These are phyloP conservation scores for Chionodraco myersi DNA, from an alignment of 2,113 vertebrate species.

Conservation along the genomic window DNA sequence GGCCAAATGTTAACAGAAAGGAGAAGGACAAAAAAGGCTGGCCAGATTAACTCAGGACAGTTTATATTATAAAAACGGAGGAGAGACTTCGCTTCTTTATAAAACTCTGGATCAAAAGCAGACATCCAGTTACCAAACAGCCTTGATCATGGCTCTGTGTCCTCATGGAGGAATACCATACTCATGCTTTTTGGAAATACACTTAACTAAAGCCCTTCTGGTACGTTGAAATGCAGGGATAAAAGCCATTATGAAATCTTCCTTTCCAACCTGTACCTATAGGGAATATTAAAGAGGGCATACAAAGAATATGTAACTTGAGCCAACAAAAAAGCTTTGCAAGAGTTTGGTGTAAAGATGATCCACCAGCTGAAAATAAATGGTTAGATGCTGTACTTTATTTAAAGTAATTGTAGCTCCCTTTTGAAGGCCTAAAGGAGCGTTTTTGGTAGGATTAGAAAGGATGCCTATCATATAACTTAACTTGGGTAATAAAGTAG, in stretches of 20 bases:
- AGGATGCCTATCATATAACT: neutral
- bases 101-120: too few species aligned
- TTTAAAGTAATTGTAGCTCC: neutral
- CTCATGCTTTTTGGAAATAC: conserved; percentile 6
- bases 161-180: neutral
- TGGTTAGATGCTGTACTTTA: neutral
- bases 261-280: neutral
- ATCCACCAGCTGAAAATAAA: neutral
- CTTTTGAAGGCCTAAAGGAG: neutral
- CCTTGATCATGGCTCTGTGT: neutral
- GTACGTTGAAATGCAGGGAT: neutral
- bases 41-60: neutral
- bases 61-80: neutral
- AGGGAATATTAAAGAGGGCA: neutral
- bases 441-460: neutral
- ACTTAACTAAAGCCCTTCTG: neutral
- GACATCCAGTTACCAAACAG: too few species aligned
- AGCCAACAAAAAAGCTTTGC: conserved; percentile 5
- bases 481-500: neutral
- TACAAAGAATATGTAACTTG: neutral
- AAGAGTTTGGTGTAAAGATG: neutral
- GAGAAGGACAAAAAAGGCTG: neutral
- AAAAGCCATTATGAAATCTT: neutral
- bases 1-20: conserved; percentile 8
- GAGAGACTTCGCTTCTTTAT: too few species aligned